These are phyloP conservation scores for Loriculus beryllinus DNA, from an alignment of 2,797 vertebrate genomes.

Conservation along the genomic window DNA sequence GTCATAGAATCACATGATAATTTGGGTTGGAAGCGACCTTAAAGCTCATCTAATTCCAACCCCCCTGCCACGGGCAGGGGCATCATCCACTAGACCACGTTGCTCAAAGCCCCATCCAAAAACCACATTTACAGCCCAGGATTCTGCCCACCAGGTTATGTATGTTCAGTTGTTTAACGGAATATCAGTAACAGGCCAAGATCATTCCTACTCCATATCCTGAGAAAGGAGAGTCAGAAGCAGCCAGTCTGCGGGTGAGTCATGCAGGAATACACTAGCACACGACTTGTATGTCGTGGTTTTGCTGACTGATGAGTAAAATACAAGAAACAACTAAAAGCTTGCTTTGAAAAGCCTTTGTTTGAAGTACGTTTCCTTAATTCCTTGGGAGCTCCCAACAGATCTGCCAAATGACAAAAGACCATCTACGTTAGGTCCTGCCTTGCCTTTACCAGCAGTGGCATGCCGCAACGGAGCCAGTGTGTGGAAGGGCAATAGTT, in stretches of 20 bases:
- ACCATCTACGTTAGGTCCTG: not conserved
- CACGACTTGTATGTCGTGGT: not conserved
- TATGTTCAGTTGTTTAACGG: not conserved
- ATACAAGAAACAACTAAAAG: not conserved
- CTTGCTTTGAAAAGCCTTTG: not conserved
- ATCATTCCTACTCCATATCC: not conserved
- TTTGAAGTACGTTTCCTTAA: not conserved
- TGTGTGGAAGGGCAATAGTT: not conserved
- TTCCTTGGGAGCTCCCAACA: not conserved
- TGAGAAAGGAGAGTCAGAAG: not conserved
- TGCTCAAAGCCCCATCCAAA: not conserved
- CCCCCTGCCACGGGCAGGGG: not conserved
- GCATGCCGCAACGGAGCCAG: not conserved
- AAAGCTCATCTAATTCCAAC: not conserved
- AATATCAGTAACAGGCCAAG: not conserved
- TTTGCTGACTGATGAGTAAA: not conserved
- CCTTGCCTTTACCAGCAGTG: not conserved
- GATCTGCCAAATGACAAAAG: not conserved
- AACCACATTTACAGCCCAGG: not conserved
- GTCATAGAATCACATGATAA: not conserved
- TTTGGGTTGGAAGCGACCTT: not conserved
- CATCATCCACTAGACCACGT: not conserved
- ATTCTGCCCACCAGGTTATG: not conserved
- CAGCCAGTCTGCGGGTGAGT: slow-evolving; percentile 8
- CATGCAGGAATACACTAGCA: not conserved